phyloP scores from a whole-genome alignment of 2,113 vertebrate genomes.

The Eurypyga helias region DNA sequence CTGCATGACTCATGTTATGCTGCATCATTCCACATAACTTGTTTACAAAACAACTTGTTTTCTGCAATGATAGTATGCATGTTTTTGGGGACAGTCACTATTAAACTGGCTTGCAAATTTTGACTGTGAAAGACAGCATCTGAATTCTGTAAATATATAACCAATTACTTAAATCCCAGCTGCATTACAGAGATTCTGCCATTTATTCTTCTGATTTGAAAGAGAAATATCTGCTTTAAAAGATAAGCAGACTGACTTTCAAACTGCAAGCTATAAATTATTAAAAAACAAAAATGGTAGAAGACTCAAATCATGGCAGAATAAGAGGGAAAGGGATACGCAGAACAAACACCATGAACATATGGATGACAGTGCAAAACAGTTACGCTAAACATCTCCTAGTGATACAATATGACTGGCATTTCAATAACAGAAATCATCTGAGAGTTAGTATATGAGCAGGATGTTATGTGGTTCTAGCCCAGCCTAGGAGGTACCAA shows the following conservation, averaged over 20 bases:
- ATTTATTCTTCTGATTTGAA: conserved; percentile 40
- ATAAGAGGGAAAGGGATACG: background rate
- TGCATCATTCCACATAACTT: background rate
- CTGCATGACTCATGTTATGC: background rate
- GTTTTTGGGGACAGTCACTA: background rate
- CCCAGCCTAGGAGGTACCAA: background rate
- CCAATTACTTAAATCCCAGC: background rate
- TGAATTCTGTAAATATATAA: conserved; percentile 22
- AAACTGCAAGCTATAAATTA: conserved; percentile 28
- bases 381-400: background rate
- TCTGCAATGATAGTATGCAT: background rate
- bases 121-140: background rate
- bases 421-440: background rate
- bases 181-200: background rate
- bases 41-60: background rate
- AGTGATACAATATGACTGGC: background rate
- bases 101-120: background rate
- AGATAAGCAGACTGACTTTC: conserved; percentile 35
- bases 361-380: background rate
- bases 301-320: background rate
- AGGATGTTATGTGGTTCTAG: background rate
- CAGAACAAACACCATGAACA: background rate
- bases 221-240: conserved; percentile 43
- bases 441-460: background rate
- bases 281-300: background rate